Evolutionary conservation across 1,140 invertebrate genomes (phyloP).

Genomic region (Euura saliciscinereae): DNA sequence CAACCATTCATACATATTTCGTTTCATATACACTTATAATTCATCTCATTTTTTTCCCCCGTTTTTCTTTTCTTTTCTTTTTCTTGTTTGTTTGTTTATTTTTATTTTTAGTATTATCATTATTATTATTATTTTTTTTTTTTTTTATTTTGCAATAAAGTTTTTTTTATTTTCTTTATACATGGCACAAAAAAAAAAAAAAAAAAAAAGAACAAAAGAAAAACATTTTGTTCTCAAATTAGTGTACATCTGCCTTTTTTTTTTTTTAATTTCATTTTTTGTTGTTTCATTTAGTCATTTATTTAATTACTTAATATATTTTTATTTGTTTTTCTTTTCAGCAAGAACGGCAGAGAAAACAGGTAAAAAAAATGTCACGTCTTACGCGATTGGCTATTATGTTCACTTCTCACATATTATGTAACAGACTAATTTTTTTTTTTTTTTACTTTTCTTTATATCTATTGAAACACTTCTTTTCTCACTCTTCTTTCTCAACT

Average conservation of each 20-base stretch:
- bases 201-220: too few species aligned
- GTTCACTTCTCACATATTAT: not conserved
- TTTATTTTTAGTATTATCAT: not conserved
- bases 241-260: constrained; percentile 7
- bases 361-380: constrained; percentile 6
- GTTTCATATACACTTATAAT: too few species aligned
- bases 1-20: not conserved
- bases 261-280: not conserved
- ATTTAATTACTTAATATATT: too few species aligned
- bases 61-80: too few species aligned
- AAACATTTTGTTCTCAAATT: constrained; percentile 1
- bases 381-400: not conserved
- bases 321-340: not conserved
- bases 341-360: not conserved
- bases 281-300: too few species aligned
- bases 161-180: not conserved
- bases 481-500: not conserved
- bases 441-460: too few species aligned
- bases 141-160: not conserved
- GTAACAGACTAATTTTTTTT: not conserved
- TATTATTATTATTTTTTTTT: not conserved
- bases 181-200: not conserved
- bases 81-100: not conserved
- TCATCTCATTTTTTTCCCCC: too few species aligned
- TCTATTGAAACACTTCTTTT: not conserved